phyloP scores from a whole-genome alignment of 1,140 invertebrate species.

The Euschistus heros region DNA sequence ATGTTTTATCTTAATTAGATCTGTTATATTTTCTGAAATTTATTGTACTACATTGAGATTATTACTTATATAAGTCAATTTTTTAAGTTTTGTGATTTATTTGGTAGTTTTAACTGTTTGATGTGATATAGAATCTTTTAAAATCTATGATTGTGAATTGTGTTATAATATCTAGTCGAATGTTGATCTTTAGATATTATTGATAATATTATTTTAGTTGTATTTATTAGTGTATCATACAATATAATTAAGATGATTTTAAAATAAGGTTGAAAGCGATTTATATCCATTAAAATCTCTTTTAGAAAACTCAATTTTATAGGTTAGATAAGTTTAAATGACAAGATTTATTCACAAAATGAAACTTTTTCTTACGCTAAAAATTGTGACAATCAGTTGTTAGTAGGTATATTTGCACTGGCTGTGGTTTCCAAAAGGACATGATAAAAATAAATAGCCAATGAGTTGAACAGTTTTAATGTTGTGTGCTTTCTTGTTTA shows the following conservation, averaged over 20 bases:
- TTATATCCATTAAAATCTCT: background rate
- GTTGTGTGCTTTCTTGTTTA: background rate
- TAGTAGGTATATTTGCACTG: slow-evolving; percentile 14
- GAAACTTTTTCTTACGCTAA: slow-evolving; percentile 2
- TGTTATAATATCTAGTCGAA: background rate
- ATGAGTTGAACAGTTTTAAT: too few species aligned
- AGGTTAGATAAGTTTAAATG: too few species aligned
- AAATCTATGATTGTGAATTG: background rate
- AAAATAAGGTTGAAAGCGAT: background rate
- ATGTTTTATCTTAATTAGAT: background rate
- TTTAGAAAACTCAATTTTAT: background rate
- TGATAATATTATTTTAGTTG: background rate
- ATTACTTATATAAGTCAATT: background rate
- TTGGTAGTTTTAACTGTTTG: background rate
- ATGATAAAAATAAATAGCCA: background rate
- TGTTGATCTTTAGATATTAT: slow-evolving; percentile 4
- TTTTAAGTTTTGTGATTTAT: background rate
- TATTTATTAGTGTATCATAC: background rate
- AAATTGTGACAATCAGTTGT: slow-evolving; percentile 13
- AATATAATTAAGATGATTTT: background rate
- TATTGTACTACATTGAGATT: background rate
- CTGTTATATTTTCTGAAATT: background rate
- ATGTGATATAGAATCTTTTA: slow-evolving; percentile 1
- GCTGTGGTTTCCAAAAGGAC: slow-evolving; percentile 4
- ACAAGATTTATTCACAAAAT: background rate